phyloP scores from a whole-genome alignment of 2,113 vertebrate species.

The Platycercus adscitus region DNA sequence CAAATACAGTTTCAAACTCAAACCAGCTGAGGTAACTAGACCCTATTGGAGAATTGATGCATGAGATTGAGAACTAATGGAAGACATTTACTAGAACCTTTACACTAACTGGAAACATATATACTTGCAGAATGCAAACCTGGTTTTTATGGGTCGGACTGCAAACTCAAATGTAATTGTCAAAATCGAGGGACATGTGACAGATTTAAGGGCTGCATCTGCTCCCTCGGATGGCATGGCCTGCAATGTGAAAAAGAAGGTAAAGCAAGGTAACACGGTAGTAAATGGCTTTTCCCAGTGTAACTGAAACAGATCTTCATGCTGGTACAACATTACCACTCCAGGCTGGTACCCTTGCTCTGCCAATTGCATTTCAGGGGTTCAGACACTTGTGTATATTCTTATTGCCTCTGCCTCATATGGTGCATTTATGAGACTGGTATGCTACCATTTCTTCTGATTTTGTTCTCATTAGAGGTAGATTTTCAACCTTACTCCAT shows the following conservation, averaged over 20 bases:
- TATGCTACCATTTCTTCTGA: not conserved
- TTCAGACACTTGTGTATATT: not conserved
- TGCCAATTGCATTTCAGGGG: not conserved
- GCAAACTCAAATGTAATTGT: slow-evolving; percentile 83
- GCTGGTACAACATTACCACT: not conserved
- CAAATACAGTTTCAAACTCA: not conserved
- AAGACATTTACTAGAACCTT: not conserved
- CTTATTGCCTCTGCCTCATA: not conserved
- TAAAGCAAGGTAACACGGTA: slow-evolving; percentile 82
- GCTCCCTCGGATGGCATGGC: slow-evolving; percentile 76
- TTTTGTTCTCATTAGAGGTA: not conserved
- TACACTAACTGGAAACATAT: not conserved
- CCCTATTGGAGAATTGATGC: not conserved
- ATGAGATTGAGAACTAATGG: not conserved
- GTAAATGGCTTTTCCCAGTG: not conserved
- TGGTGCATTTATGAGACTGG: not conserved
- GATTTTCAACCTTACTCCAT: not conserved
- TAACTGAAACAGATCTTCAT: not conserved
- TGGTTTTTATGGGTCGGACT: slow-evolving; percentile 84
- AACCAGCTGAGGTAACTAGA: not conserved
- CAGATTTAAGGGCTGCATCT: slow-evolving; percentile 86
- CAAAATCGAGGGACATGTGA: slow-evolving; percentile 75
- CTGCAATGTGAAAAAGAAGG: slow-evolving; percentile 86
- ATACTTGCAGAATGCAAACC: slow-evolving; percentile 76
- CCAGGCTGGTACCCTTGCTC: not conserved